Base-by-base conservation (phyloP, 2,113 vertebrate genomes). In the Cavia porcellus region DNA sequence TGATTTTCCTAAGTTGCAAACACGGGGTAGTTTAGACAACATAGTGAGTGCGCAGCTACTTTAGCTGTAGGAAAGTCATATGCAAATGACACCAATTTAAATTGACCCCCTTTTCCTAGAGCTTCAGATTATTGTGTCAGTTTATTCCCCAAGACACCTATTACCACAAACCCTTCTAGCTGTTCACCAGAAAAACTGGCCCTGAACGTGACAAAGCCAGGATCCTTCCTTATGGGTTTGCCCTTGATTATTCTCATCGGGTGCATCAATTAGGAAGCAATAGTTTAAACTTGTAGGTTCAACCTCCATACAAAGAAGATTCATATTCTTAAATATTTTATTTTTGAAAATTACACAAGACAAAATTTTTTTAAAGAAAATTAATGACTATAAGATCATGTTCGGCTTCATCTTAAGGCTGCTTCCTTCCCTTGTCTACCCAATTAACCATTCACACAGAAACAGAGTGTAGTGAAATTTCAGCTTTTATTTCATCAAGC, bases 321-420 rank as follows among this genome's bases (percentile, higher is more conserved):
- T 79, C 30, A 74, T 61, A 77, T 64, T 84, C 68, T 22, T 30
- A 59, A 19, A 42, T 42, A 45, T 74, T 50, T 89, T 66, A 68
- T 28, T 74, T 64, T 85, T 92, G 47, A 75, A 89, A 94, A 82
- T 86, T 61, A 79, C 8, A 45, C 9, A 75, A 35, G 75, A 87
- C 15, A 0, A 77, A 74, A 79, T 28, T 57, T 19, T 57, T 19
- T 22, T 22, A 24, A 1, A 24, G 30, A 50, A 19, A 35, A 14
- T 89, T 35, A 72, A 82, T 9, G 89, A 55, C 8, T 3, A 70
- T 7, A 22, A 62, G 30, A 86, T 17, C 7, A 17, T 35, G 25
- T 13, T 20, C 47, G 14, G 17, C 38, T 30, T 83, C 24, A 52
- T 86, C 62, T 90, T 62, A 70, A 89, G 14, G 20, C 62, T 1